Percentiles rank a stretch among this genome's conserved stretches.
Conservation (phyloP, 2,113 vertebrate genomes). For the Emydura subglobosa region DNA sequence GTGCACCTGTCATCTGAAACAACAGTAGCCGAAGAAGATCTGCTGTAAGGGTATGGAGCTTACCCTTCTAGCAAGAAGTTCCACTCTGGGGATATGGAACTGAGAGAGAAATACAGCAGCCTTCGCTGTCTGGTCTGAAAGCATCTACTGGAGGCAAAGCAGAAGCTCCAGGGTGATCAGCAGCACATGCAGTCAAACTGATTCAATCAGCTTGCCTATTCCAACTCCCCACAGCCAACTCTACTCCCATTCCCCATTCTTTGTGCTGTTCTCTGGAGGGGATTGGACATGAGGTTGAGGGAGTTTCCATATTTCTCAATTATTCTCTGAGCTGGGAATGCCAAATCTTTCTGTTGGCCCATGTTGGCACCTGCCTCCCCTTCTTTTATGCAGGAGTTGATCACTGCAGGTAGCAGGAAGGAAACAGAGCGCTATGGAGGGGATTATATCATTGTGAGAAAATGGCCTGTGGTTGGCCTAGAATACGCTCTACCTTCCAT, state of each 20-base stretch:
- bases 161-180: not conserved
- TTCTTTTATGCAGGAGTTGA: not conserved
- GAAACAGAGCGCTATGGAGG: fast-evolving
- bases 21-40: not conserved
- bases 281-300: not conserved
- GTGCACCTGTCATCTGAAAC: not conserved
- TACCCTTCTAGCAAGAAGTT: fast-evolving
- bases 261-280: not conserved
- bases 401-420: fast-evolving
- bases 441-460: fast-evolving
- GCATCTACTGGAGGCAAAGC: not conserved
- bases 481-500: not conserved
- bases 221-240: not conserved
- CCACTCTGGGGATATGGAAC: not conserved
- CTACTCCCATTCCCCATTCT: not conserved
- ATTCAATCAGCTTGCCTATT: not conserved
- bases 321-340: fast-evolving
- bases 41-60: fast-evolving
- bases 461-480: not conserved
- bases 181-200: not conserved
- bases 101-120: not conserved
- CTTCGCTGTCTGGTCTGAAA: not conserved
- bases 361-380: not conserved
- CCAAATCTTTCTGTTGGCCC: not conserved
- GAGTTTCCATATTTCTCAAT: not conserved